Conservation (phyloP, 1,140 invertebrate species). For the Heliconius congener region DNA sequence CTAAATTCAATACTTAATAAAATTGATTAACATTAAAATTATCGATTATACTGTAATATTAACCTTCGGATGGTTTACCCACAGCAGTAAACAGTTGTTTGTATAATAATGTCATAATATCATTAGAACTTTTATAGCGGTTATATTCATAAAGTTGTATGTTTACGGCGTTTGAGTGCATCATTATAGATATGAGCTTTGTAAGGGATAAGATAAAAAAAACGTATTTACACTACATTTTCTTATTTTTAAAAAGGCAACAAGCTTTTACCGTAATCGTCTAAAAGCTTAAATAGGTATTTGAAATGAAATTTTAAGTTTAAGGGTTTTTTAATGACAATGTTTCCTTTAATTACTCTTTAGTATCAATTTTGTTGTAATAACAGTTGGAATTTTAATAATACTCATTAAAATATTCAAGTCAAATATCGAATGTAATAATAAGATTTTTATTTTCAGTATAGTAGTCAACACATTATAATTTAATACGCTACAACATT, state of each 20-base stretch:
- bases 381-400: too few species aligned
- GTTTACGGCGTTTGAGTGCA: slow-evolving; percentile 55
- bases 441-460: too few species aligned
- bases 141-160: slow-evolving; percentile 63
- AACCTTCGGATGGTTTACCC: slow-evolving; percentile 45
- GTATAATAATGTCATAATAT: slow-evolving; percentile 50
- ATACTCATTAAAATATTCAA: too few species aligned
- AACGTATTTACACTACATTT: slow-evolving; percentile 51
- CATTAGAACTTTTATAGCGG: slow-evolving; percentile 58
- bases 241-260: slow-evolving; percentile 50
- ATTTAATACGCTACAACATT: too few species aligned
- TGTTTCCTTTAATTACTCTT: slow-evolving; percentile 8
- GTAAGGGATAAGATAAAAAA: slow-evolving; percentile 71
- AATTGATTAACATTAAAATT: slow-evolving; percentile 28
- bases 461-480: too few species aligned
- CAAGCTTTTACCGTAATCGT: slow-evolving; percentile 66
- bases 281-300: slow-evolving; percentile 41
- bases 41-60: slow-evolving; percentile 46
- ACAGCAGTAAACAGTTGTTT: slow-evolving; percentile 57
- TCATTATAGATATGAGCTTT: slow-evolving; percentile 62
- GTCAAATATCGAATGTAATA: too few species aligned
- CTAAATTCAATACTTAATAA: slow-evolving; percentile 6
- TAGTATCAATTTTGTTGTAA: neutral
- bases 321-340: slow-evolving; percentile 44
- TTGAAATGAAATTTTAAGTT: slow-evolving; percentile 17